Conservation (phyloP, 2,113 vertebrate genomes). For the Gambusia affinis region DNA sequence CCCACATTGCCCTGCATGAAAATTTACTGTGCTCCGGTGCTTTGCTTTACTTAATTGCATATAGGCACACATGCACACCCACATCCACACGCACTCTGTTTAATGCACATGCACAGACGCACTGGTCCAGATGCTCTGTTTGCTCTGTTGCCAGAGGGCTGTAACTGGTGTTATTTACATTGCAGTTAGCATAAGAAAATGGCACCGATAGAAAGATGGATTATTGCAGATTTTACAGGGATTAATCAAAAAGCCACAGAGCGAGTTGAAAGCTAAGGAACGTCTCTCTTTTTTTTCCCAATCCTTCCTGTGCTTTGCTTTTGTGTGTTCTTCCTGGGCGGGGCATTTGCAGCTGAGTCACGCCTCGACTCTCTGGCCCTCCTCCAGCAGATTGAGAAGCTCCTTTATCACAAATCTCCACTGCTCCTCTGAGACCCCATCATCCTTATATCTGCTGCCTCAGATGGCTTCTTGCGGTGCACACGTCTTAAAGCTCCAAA, state of each 20-base stretch:
- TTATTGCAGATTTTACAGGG: constrained; percentile 33
- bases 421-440: constrained; percentile 55
- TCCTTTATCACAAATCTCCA: constrained; percentile 57
- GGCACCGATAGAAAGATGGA: constrained; percentile 63
- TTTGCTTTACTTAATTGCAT: constrained; percentile 30
- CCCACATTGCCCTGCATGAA: constrained; percentile 50
- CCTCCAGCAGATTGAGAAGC: constrained; percentile 55
- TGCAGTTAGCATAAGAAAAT: constrained; percentile 58
- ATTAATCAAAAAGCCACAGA: constrained; percentile 58
- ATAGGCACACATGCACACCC: neutral
- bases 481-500: constrained; percentile 41
- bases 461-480: constrained; percentile 25
- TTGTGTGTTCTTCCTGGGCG: constrained; percentile 41
- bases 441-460: constrained; percentile 59
- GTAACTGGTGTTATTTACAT: constrained; percentile 67
- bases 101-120: too few species aligned
- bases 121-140: constrained; percentile 11
- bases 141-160: constrained; percentile 26
- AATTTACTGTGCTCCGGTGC: constrained; percentile 54
- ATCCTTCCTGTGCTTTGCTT: constrained; percentile 30
- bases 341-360: constrained; percentile 41
- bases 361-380: constrained; percentile 20
- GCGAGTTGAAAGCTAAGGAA: constrained; percentile 49
- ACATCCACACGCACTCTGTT: too few species aligned
- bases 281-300: constrained; percentile 27